A percentile compares a stretch with the other conserved stretches of the same genome.
phyloP scores from a whole-genome alignment of 2,797 vertebrate species.

The Enoplosus armatus region DNA sequence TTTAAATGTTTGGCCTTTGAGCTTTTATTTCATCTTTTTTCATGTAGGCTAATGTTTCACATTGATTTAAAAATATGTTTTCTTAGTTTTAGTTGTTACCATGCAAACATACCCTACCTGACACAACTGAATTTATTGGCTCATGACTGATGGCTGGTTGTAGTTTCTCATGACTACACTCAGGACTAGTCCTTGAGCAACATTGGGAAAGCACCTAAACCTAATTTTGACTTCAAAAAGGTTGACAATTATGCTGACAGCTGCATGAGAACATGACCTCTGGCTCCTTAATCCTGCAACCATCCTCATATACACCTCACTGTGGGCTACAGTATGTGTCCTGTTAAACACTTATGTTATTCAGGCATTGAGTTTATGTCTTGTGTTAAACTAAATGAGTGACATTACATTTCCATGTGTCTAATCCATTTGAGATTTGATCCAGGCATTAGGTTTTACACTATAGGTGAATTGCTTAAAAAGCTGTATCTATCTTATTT shows the following conservation, averaged over 20 bases:
- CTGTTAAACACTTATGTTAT: background rate
- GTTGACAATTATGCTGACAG: background rate
- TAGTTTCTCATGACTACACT: too few species aligned
- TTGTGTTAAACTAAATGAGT: background rate
- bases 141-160: too few species aligned
- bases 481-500: too few species aligned
- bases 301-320: background rate
- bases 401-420: background rate
- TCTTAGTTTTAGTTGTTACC: background rate
- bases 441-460: too few species aligned
- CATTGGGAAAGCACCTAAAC: background rate
- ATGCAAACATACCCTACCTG: too few species aligned
- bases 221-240: too few species aligned
- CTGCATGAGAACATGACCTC: background rate
- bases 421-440: background rate
- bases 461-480: too few species aligned
- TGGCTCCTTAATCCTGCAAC: background rate
- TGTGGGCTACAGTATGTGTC: too few species aligned
- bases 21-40: constrained; percentile 37
- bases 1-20: constrained; percentile 21
- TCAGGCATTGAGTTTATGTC: background rate
- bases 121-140: too few species aligned
- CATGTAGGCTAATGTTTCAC: too few species aligned
- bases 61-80: constrained; percentile 1
- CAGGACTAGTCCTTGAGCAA: background rate